Base-by-base conservation (phyloP, 1,140 invertebrate species). In the Pogonognathellus flavescens region DNA sequence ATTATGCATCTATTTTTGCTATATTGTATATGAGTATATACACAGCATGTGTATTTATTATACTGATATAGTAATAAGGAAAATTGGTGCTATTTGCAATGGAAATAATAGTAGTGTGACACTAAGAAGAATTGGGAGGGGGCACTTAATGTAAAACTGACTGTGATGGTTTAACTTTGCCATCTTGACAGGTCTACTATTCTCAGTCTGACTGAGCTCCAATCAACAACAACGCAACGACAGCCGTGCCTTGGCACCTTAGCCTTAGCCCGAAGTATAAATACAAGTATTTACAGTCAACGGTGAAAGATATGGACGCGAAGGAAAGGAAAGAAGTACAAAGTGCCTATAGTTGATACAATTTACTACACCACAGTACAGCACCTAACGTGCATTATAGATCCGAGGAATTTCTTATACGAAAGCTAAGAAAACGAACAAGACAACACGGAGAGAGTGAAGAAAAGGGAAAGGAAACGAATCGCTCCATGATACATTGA, bases 401-500 rank as follows among this genome's bases (percentile, higher is more conserved):
- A 20, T 60, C 10, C n/a, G 5, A 60, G 59, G 66, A 80, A 80
- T 80, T 80, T 14, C 50, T 9, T 18, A 49, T 41, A 31, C 8
- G 70, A 76, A 76, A 76, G 22, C 20, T 3, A 70, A 14, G 66
- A 72, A 49, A 76, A 70, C 18, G 70, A 76, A 50, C 41, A 41
- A 55, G 50, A 81, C 53, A 52, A 81, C 80, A 22, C 31, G 31
- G 6, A 55, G 50, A 59, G 50, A 59, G 80, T 81, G 80, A 81
- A 41, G 31, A 41, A 81, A 81, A 81, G 80, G 80, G 80, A 81
- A 81, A 57, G 80, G 80, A 70, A 70, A 70, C 62, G 62, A 81
- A 81, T 55, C 80, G 80, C 55, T 81, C 80, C 80, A 81, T 81
- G 80, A 81, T 81, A 81, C 80, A 81, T 81, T 81, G 80, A 81